A percentile compares a stretch with the other conserved stretches of the same genome.
phyloP scores from a whole-genome alignment of 2,888 invertebrate species.

The Villa cingulata region DNA sequence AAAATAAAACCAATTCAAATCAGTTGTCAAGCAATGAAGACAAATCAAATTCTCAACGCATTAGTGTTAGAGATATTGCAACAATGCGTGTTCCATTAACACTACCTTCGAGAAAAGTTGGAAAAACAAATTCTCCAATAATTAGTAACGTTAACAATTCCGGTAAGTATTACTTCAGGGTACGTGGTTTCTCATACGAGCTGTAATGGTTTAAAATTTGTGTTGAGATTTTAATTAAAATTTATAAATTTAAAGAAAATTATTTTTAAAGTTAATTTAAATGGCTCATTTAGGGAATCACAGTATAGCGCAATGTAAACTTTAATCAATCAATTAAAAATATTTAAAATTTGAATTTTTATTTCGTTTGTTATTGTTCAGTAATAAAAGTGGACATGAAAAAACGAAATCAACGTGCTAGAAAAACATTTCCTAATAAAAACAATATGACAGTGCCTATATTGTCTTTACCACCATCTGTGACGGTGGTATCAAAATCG shows the following conservation, averaged over 20 bases:
- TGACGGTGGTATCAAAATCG: slow-evolving; percentile 12
- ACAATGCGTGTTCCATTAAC: slow-evolving; percentile 1
- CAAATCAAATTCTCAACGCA: background rate
- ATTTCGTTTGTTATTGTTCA: background rate
- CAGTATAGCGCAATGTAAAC: too few relatives aligned
- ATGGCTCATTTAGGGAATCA: too few relatives aligned
- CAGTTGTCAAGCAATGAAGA: background rate
- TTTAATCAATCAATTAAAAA: background rate
- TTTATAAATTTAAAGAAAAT: too few relatives aligned
- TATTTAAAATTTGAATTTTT: background rate
- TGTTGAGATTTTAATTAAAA: too few relatives aligned
- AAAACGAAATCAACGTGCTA: slow-evolving; percentile 21
- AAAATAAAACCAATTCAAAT: too few relatives aligned
- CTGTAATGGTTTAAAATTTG: too few relatives aligned
- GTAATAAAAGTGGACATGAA: slow-evolving; percentile 1
- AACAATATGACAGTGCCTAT: background rate
- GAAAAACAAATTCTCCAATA: background rate
- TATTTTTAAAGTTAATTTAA: too few relatives aligned
- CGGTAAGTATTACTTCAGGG: too few relatives aligned
- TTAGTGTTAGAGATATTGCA: slow-evolving; percentile 9
- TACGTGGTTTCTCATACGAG: too few relatives aligned
- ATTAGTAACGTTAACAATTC: too few relatives aligned
- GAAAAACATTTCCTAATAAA: slow-evolving; percentile 30
- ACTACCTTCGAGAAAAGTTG: background rate
- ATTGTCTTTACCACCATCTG: background rate